These are phyloP conservation scores for Sebastes itinus DNA, from an alignment of 2,797 vertebrate genomes.

Conservation along the genomic window DNA sequence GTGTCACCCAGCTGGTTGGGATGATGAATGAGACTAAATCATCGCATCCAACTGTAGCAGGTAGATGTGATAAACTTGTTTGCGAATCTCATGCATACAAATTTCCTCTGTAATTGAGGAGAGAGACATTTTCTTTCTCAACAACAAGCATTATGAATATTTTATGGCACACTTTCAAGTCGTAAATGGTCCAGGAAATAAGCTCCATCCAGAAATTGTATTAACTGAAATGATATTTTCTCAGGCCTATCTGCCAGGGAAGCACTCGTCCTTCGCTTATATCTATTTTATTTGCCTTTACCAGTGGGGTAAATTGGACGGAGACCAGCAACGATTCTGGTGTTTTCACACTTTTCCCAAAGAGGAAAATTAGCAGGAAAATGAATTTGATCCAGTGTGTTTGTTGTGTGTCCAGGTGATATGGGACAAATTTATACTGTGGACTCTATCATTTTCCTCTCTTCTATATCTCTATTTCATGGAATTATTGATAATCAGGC, in stretches of 20 bases:
- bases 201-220: conserved; percentile 58
- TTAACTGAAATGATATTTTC: conserved; percentile 63
- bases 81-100: conserved; percentile 72
- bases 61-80: conserved; percentile 53
- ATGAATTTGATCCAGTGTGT: conserved; percentile 32
- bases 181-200: conserved; percentile 67
- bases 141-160: conserved; percentile 74
- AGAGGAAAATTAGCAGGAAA: conserved; percentile 30
- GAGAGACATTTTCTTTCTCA: conserved; percentile 56
- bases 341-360: conserved; percentile 24
- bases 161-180: conserved; percentile 71
- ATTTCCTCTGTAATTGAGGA: conserved; percentile 66
- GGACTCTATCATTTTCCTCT: not conserved
- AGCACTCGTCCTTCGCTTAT: conserved; percentile 45
- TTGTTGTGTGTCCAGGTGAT: conserved; percentile 20
- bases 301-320: conserved; percentile 30
- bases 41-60: conserved; percentile 50
- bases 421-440: conserved; percentile 7
- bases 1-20: conserved; percentile 48
- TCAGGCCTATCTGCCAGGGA: conserved; percentile 52
- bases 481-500: not conserved
- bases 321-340: conserved; percentile 9
- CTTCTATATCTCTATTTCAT: not conserved
- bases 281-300: conserved; percentile 57
- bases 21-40: conserved; percentile 68